phyloP scores from a whole-genome alignment of 2,888 invertebrate species.

The Eueremaeus valkanovi region DNA sequence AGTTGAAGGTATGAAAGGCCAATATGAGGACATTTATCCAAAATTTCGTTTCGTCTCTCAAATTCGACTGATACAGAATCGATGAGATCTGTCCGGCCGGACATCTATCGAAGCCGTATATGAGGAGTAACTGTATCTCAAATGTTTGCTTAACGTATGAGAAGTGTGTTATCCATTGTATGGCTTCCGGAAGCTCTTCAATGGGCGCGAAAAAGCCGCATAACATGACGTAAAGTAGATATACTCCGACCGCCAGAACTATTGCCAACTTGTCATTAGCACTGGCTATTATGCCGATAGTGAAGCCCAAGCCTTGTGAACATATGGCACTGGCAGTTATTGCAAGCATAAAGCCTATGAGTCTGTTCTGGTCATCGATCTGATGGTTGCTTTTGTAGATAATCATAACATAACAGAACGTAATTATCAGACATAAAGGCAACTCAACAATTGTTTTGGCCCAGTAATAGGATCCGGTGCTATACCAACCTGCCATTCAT shows the following conservation, averaged over 20 bases:
- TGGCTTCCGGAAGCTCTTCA: constrained; percentile 2
- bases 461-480: constrained; percentile 25
- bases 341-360: neutral
- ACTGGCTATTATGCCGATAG: constrained; percentile 6
- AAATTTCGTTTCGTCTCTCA: neutral
- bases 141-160: constrained; percentile 11
- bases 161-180: neutral
- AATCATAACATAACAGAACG: neutral
- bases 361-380: neutral
- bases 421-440: constrained; percentile 2
- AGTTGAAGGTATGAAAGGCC: neutral
- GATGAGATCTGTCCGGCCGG: neutral
- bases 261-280: neutral
- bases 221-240: neutral
- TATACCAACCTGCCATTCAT: constrained; percentile 17
- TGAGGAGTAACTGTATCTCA: neutral
- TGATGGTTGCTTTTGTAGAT: neutral
- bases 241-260: neutral
- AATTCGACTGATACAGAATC: neutral
- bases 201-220: constrained; percentile 20
- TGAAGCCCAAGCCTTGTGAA: constrained; percentile 19
- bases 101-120: constrained; percentile 25
- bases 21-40: neutral
- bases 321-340: neutral
- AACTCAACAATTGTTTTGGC: constrained; percentile 16